Evolutionary conservation across 2,888 invertebrate genomes (phyloP), one percentile per base, ranked within the genome.

Genomic region (Conchocele bisecta): DNA sequence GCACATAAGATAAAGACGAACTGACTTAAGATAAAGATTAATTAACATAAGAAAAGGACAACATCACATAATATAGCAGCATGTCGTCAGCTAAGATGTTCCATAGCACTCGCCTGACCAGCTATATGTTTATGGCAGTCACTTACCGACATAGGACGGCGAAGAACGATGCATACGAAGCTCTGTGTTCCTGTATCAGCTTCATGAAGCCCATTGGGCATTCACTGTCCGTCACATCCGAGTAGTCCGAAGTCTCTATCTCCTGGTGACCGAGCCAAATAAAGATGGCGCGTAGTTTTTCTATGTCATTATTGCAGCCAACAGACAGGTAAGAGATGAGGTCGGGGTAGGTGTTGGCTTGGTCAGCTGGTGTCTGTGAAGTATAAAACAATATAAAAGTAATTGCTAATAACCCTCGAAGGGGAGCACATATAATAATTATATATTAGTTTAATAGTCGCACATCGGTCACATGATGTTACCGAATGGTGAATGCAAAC

Each of bases 91-190:
- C n/a, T n/a, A n/a, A n/a, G n/a, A n/a, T n/a, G n/a, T n/a, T n/a
- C n/a, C n/a, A n/a, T n/a, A n/a, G n/a, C n/a, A n/a, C n/a, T n/a
- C n/a, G n/a, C n/a, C n/a, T n/a, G n/a, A n/a, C n/a, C n/a, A n/a
- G n/a, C n/a, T n/a, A 17, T n/a, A 44, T 44, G 9, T 44, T 44
- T 44, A 17, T 44, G 13, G 9, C 20, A 44, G 22, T 6, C 20
- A 42, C 63, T 46, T 57, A 81, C 81, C 81, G 39, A 33, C 81
- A 81, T n/a, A 81, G 54, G 0, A 79, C 22, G 11, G 81, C 69
- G 56, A 79, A 77, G 56, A 78, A 73, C 5, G 76, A 66, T 0
- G 78, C 46, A 60, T 81, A 72, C 0, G 68, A 61, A 11, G 70
- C 74, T 26, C 66, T 58, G 9, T 61, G 37, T 2, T 72, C 67